Percentiles rank a stretch among this genome's conserved stretches.
Evolutionary conservation across 64 coral and sea anemone species (phyloP).

Genomic region (Pocillopora verrucosa): DNA sequence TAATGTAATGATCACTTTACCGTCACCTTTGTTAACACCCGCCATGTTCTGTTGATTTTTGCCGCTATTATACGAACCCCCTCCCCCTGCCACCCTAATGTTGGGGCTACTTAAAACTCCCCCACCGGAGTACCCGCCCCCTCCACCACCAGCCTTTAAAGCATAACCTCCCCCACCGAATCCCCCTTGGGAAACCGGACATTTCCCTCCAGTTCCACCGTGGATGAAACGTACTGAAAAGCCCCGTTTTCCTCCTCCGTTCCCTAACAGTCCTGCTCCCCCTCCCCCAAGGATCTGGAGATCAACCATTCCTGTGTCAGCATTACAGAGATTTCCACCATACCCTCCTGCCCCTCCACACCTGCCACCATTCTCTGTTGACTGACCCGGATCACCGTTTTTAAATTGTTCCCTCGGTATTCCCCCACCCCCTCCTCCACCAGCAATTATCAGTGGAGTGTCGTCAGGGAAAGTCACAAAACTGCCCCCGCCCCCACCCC

Average conservation of each 20-base stretch:
- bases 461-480: conserved; percentile 31
- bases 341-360: conserved; percentile 39
- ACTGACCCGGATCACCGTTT: conserved; percentile 69
- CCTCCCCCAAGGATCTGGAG: not conserved
- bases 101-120: conserved; percentile 22
- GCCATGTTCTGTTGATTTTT: conserved; percentile 11
- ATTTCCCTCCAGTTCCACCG: not conserved
- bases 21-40: conserved; percentile 60
- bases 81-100: conserved; percentile 40
- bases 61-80: conserved; percentile 58
- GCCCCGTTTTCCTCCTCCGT: not conserved
- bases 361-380: conserved; percentile 14
- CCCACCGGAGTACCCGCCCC: conserved; percentile 69
- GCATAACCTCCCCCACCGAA: conserved; percentile 68
- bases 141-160: conserved; percentile 23
- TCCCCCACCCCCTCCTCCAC: conserved; percentile 75
- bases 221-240: conserved; percentile 4
- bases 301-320: not conserved
- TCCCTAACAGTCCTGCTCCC: conserved; percentile 17
- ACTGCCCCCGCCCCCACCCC: conserved; percentile 67
- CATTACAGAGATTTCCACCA: conserved; percentile 30
- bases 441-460: conserved; percentile 65
- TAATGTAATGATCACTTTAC: conserved; percentile 18
- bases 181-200: not conserved
- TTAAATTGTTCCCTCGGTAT: not conserved